Conservation (phyloP, 2,888 invertebrate species). For the Dendrolimus pini region DNA sequence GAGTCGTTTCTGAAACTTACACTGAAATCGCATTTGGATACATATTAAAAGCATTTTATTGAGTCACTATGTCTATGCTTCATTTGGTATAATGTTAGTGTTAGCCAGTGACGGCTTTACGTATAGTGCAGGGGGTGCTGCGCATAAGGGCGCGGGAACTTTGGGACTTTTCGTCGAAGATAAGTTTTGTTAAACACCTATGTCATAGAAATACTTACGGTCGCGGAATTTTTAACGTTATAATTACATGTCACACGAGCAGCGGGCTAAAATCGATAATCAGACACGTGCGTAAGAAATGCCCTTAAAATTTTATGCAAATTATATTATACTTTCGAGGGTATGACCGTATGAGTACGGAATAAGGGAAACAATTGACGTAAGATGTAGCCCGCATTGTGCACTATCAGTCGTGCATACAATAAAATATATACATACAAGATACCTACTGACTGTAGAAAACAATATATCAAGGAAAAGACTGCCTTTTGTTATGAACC, state of each 20-base stretch:
- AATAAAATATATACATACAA: slow-evolving; percentile 2
- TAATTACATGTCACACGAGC: neutral
- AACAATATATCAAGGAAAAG: no score
- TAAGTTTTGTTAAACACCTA: no score
- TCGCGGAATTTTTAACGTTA: neutral
- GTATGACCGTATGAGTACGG: slow-evolving; percentile 1
- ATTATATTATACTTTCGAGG: slow-evolving; percentile 1
- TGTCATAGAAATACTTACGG: neutral
- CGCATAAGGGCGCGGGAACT: no score
- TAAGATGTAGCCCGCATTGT: slow-evolving; percentile 18
- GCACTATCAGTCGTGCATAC: neutral
- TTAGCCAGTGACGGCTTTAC: no score
- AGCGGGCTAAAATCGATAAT: neutral
- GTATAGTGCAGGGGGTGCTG: no score
- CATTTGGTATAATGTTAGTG: no score
- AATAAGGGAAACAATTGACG: slow-evolving; percentile 14
- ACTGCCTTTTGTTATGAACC: no score
- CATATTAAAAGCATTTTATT: no score
- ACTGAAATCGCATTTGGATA: no score
- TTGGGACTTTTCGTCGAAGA: no score
- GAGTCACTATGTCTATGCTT: no score
- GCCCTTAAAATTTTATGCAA: neutral
- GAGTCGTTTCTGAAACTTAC: no score
- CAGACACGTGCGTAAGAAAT: neutral
- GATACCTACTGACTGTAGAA: neutral